Evolutionary conservation across 2,888 invertebrate genomes (phyloP).

Genomic region (Drosophila phalerata): DNA sequence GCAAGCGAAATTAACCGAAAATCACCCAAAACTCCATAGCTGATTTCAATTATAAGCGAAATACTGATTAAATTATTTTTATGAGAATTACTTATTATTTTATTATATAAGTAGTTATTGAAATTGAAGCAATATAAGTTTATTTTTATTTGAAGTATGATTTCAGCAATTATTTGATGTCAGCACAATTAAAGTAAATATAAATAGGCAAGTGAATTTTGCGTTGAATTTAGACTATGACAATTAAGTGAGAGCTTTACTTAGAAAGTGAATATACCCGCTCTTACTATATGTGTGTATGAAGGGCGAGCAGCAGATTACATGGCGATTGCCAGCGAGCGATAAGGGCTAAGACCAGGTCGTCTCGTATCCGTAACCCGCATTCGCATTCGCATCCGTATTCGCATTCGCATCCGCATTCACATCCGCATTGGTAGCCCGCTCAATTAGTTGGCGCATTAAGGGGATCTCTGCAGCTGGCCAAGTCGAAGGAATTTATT

Average conservation of each 20-base stretch:
- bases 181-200: not conserved
- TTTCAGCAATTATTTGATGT: too few species aligned
- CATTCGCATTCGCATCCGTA: slow-evolving; percentile 34
- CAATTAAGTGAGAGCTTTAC: not conserved
- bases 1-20: too few species aligned
- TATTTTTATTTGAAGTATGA: too few species aligned
- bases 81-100: too few species aligned
- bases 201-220: not conserved
- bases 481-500: slow-evolving; percentile 68
- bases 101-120: too few species aligned
- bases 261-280: not conserved
- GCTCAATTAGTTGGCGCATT: slow-evolving; percentile 81
- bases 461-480: slow-evolving; percentile 65
- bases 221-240: not conserved
- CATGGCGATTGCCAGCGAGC: slow-evolving; percentile 67
- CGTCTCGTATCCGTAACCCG: slow-evolving; percentile 41
- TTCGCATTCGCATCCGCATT: slow-evolving; percentile 25
- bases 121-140: too few species aligned
- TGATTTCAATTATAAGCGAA: too few species aligned
- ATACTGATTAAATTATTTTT: too few species aligned
- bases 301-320: slow-evolving; percentile 62
- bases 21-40: too few species aligned
- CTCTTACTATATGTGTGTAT: not conserved
- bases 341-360: slow-evolving; percentile 63
- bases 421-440: slow-evolving; percentile 32